Evolutionary conservation across 30 jellyfish, hydroid and myxozoan species (phyloP).

Genomic region (Sanderia malayensis): DNA sequence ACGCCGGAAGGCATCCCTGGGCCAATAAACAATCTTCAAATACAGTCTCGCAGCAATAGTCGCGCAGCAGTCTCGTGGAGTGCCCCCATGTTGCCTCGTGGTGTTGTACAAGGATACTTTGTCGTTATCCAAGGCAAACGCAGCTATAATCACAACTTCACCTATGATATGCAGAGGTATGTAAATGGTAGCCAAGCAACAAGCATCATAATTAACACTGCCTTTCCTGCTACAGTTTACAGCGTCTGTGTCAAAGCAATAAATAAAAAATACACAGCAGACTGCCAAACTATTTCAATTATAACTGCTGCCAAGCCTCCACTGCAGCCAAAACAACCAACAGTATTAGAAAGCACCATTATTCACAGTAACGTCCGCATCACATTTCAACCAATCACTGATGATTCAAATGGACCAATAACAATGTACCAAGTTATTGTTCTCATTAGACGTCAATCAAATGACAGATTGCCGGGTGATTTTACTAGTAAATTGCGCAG

Average conservation of each 20-base stretch:
- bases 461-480: neutral
- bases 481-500: neutral
- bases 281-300: neutral
- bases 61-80: slow-evolving; percentile 29
- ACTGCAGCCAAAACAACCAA: slow-evolving; percentile 21
- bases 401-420: slow-evolving; percentile 48
- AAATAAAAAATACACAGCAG: slow-evolving; percentile 21
- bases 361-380: slow-evolving; percentile 13
- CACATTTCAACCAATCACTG: slow-evolving; percentile 20
- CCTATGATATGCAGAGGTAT: neutral
- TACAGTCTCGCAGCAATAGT: neutral
- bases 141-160: slow-evolving; percentile 21
- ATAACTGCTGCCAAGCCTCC: slow-evolving; percentile 55
- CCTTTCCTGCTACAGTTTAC: slow-evolving; percentile 42
- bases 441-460: neutral
- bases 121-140: slow-evolving; percentile 28
- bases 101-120: neutral
- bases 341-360: slow-evolving; percentile 13
- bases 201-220: neutral
- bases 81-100: slow-evolving; percentile 32
- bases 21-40: slow-evolving; percentile 17
- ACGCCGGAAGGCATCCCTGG: slow-evolving; percentile 57
- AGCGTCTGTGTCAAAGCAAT: slow-evolving; percentile 4
- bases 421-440: slow-evolving; percentile 45
- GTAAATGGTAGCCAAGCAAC: neutral